Evolutionary conservation across 2,113 vertebrate species (phyloP).

Genomic region (Cyprinodon brontotheroides): DNA sequence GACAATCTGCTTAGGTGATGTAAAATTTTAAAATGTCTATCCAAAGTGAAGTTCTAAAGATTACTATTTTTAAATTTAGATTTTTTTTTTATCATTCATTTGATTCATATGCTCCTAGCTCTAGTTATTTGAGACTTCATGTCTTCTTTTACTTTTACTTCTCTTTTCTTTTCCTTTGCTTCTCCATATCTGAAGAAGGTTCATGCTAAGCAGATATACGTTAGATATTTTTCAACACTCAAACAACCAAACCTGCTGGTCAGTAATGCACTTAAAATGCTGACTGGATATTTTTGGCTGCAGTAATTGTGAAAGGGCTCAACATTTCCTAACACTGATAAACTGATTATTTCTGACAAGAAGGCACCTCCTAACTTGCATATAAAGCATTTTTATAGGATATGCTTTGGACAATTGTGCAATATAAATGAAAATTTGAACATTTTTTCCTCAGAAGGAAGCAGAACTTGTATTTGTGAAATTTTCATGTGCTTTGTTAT

Average conservation of each 20-base stretch:
- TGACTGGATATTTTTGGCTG: background rate
- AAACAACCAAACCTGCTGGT: background rate
- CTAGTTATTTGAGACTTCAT: background rate
- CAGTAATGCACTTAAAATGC: background rate
- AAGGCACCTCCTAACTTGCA: background rate
- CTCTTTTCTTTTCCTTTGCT: background rate
- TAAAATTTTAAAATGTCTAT: background rate
- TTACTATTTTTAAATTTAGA: background rate
- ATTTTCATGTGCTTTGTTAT: background rate
- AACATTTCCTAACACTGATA: background rate
- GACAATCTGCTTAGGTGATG: too few relatives aligned
- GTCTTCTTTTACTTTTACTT: background rate
- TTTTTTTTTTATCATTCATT: too few relatives aligned
- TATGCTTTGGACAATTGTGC: background rate
- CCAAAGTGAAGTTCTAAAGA: background rate
- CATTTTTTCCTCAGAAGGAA: background rate
- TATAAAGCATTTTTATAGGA: background rate
- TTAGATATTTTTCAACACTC: background rate
- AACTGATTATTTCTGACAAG: background rate
- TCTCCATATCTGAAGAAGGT: background rate
- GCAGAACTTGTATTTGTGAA: background rate
- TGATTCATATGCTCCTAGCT: too few relatives aligned
- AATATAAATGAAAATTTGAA: background rate
- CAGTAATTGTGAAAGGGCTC: background rate
- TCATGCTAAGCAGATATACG: background rate